These are phyloP conservation scores for Ennomos quercinarius DNA, from an alignment of 2,888 invertebrate genomes.

Conservation along the genomic window DNA sequence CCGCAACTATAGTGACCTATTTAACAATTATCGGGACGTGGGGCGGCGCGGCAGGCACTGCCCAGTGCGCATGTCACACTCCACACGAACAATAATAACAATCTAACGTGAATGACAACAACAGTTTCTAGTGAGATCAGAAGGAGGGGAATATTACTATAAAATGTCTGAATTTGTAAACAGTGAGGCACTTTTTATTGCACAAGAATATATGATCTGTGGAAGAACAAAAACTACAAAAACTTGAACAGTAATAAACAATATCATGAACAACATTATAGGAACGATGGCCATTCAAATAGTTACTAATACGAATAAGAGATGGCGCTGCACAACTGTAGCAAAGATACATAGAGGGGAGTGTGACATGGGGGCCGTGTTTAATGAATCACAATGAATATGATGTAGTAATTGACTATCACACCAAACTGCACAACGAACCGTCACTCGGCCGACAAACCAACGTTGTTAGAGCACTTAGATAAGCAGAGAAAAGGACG, in stretches of 20 bases:
- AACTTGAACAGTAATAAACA: slow-evolving; percentile 21
- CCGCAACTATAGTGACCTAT: slow-evolving; percentile 73
- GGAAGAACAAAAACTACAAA: slow-evolving; percentile 13
- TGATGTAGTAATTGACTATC: slow-evolving; percentile 82
- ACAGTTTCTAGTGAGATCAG: slow-evolving; percentile 21
- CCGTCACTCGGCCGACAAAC: slow-evolving; percentile 37
- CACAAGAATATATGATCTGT: slow-evolving; percentile 24
- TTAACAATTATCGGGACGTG: slow-evolving; percentile 61
- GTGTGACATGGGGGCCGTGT: slow-evolving; percentile 54
- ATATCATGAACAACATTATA: slow-evolving; percentile 18
- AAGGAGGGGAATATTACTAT: slow-evolving; percentile 2
- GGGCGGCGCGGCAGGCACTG: slow-evolving; percentile 59
- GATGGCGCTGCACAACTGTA: slow-evolving; percentile 12
- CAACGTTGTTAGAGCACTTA: slow-evolving; percentile 39
- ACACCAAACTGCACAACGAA: slow-evolving; percentile 57
- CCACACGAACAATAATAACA: slow-evolving; percentile 16
- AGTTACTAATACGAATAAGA: slow-evolving; percentile 8
- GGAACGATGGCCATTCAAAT: slow-evolving; percentile 6
- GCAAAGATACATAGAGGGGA: slow-evolving; percentile 13
- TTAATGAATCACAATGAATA: slow-evolving; percentile 51
- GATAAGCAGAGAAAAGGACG: slow-evolving; percentile 23
- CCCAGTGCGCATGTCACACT: slow-evolving; percentile 45
- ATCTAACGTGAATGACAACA: slow-evolving; percentile 14
- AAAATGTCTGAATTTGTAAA: background rate
- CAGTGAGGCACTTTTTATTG: slow-evolving; percentile 10